Percentiles rank a stretch among this genome's conserved stretches.
These are phyloP conservation scores for Leucophenga varia DNA, from an alignment of 1,140 invertebrate genomes.

Conservation along the genomic window DNA sequence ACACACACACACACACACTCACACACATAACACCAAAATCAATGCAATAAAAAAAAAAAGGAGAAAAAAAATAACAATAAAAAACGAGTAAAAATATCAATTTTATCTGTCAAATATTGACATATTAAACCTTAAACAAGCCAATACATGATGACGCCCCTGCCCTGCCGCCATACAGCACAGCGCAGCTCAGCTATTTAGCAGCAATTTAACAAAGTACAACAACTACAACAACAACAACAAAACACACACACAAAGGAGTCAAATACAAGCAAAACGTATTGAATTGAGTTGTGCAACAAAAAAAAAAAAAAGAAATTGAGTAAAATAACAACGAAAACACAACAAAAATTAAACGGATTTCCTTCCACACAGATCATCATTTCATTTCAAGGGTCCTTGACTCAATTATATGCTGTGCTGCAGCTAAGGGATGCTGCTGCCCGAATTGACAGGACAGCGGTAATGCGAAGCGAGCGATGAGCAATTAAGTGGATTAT, in stretches of 20 bases:
- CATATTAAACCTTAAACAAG: constrained; percentile 54
- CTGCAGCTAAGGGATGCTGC: constrained; percentile 35
- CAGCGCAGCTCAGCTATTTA: constrained; percentile 28
- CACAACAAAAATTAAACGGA: constrained; percentile 33
- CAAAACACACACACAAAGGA: too few relatives aligned
- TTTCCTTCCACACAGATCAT: constrained; percentile 36
- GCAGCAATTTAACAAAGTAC: constrained; percentile 44
- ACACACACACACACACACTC: constrained; percentile 13
- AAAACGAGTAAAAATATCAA: constrained; percentile 53
- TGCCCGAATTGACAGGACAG: too few relatives aligned
- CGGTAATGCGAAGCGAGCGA: too few relatives aligned
- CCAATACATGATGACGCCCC: constrained; percentile 35
- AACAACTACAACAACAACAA: constrained; percentile 24
- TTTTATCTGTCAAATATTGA: constrained; percentile 54
- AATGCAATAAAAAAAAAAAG: too few relatives aligned
- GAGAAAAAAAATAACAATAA: too few relatives aligned
- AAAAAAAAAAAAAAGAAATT: too few relatives aligned
- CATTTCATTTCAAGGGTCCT: constrained; percentile 53
- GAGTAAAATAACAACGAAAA: constrained; percentile 25
- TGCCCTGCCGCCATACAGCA: too few relatives aligned
- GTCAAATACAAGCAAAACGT: too few relatives aligned
- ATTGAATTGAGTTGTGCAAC: too few relatives aligned
- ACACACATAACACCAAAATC: too few relatives aligned
- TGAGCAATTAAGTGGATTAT: constrained; percentile 49
- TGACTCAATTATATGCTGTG: constrained; percentile 39